phyloP scores from a whole-genome alignment of 2,888 invertebrate species.

The Craniophora ligustri region DNA sequence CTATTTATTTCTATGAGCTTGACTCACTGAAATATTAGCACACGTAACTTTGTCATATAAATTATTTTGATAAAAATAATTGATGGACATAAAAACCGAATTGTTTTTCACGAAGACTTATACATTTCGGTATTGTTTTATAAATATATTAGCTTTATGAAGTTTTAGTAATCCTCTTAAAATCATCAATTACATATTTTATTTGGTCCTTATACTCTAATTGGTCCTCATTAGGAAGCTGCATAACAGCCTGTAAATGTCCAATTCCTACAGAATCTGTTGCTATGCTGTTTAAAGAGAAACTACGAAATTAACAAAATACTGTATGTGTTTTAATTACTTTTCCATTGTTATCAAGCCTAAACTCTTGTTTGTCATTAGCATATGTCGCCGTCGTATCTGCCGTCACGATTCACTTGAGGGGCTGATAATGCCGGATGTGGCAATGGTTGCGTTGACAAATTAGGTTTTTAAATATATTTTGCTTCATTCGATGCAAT shows the following conservation, averaged over 20 bases:
- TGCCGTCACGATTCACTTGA: conserved; percentile 63
- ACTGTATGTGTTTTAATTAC: conserved; percentile 39
- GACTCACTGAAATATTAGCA: conserved; percentile 27
- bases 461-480: conserved; percentile 24
- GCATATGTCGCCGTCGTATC: conserved; percentile 58
- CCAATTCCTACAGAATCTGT: conserved; percentile 14
- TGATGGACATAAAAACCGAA: conserved; percentile 27
- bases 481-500: background rate
- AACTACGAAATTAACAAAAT: conserved; percentile 17
- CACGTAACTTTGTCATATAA: conserved; percentile 24
- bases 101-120: conserved; percentile 22
- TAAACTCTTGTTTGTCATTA: conserved; percentile 42
- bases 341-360: conserved; percentile 47
- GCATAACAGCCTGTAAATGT: too few species aligned
- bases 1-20: conserved; percentile 25
- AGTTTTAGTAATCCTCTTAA: too few species aligned
- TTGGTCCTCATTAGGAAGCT: too few species aligned
- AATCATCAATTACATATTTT: too few species aligned
- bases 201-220: too few species aligned
- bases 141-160: too few species aligned
- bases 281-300: conserved; percentile 18
- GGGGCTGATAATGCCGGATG: conserved; percentile 63
- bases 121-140: conserved; percentile 29
- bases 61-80: conserved; percentile 42
- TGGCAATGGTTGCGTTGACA: conserved; percentile 23